These are phyloP conservation scores for Kryptopterus vitreolus DNA, from an alignment of 2,797 vertebrate genomes.

Conservation along the genomic window DNA sequence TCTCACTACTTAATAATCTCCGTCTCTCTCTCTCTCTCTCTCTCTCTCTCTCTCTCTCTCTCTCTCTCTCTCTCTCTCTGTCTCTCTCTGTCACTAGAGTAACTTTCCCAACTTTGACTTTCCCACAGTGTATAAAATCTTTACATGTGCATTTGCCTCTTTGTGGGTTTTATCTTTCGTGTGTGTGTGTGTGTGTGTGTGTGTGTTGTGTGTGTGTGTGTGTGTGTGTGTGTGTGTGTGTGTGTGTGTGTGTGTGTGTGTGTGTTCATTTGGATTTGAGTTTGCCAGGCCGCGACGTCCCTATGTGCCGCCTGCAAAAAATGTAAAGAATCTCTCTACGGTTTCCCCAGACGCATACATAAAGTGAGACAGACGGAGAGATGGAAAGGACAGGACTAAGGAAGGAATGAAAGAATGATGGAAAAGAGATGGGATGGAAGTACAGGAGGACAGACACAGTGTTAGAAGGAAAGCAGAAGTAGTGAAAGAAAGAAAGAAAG, in stretches of 20 bases:
- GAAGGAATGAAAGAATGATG: too few relatives aligned
- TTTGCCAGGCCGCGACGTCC: conserved; percentile 18
- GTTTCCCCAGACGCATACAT: neutral
- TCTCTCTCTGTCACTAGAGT: neutral
- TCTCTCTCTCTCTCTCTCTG: conserved; percentile 22
- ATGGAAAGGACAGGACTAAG: neutral
- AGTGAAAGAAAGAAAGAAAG: too few relatives aligned
- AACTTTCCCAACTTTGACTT: conserved; percentile 18
- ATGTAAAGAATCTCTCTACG: conserved; percentile 12
- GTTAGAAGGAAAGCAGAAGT: too few relatives aligned
- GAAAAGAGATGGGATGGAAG: too few relatives aligned
- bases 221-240: conserved; percentile 26
- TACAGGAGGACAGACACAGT: too few relatives aligned
- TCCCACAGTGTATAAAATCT: conserved; percentile 17
- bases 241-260: conserved; percentile 11
- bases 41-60: neutral
- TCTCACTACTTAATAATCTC: neutral
- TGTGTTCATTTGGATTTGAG: conserved; percentile 3
- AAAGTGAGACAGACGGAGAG: neutral
- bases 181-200: conserved; percentile 32
- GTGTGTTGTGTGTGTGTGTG: conserved; percentile 13
- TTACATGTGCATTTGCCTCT: conserved; percentile 15
- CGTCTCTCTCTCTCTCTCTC: conserved; percentile 7
- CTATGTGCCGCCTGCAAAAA: neutral
- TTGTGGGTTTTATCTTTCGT: neutral